Percentiles rank a stretch among this genome's conserved stretches.
Conservation (phyloP, 1,140 invertebrate species). For the Drosophila pectinifera region DNA sequence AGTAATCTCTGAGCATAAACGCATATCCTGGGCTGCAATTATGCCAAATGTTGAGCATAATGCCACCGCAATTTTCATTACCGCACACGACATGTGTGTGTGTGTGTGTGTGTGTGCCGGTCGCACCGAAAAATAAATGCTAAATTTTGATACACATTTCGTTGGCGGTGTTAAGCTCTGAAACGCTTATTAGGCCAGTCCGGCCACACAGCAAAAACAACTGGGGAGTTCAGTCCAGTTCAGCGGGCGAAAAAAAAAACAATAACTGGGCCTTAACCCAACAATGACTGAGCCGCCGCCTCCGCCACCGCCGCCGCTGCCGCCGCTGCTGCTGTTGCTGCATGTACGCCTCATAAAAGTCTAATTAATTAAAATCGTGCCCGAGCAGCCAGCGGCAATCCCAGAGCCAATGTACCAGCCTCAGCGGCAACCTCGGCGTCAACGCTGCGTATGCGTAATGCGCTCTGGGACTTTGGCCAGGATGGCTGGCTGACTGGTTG, state of each 20-base stretch:
- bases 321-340: conserved; percentile 45
- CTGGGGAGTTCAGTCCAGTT: conserved; percentile 1
- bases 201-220: conserved; percentile 22
- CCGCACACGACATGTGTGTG: conserved; percentile 63
- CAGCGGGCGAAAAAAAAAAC: conserved; percentile 43
- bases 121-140: conserved; percentile 57
- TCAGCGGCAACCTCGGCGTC: conserved; percentile 37
- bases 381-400: conserved; percentile 63
- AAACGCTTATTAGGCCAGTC: conserved; percentile 66
- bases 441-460: conserved; percentile 79
- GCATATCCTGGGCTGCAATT: conserved; percentile 80
- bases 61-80: conserved; percentile 80
- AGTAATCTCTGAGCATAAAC: conserved; percentile 82
- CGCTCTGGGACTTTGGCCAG: conserved; percentile 64
- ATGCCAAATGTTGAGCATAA: conserved; percentile 79
- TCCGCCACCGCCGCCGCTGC: conserved; percentile 10
- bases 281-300: conserved; percentile 45
- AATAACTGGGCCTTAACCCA: conserved; percentile 79
- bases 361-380: conserved; percentile 83
- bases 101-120: not conserved
- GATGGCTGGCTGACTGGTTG: conserved; percentile 50
- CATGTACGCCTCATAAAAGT: conserved; percentile 81
- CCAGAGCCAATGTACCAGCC: conserved; percentile 43
- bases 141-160: conserved; percentile 69
- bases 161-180: conserved; percentile 66